Percentiles rank a stretch among this genome's conserved stretches.
phyloP scores from a whole-genome alignment of 2,113 vertebrate species.

The Mesembrinibis cayennensis region DNA sequence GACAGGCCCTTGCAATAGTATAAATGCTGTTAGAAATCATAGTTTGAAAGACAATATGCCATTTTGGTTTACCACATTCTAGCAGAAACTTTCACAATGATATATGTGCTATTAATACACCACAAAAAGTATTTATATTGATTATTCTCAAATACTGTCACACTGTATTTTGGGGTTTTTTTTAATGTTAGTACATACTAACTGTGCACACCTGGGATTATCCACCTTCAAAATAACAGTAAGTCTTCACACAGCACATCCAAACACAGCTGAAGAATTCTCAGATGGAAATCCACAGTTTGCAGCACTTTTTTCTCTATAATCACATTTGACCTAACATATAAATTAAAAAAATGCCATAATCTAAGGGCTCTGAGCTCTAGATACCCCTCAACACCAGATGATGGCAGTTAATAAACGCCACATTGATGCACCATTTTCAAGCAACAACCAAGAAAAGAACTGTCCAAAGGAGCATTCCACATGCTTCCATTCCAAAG shows the following conservation, averaged over 20 bases:
- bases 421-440: background rate
- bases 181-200: background rate
- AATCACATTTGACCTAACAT: background rate
- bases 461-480: background rate
- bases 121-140: background rate
- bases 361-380: background rate
- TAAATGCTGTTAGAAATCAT: background rate
- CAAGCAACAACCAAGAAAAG: background rate
- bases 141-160: background rate
- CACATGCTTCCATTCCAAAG: background rate
- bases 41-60: background rate
- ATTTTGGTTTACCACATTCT: background rate
- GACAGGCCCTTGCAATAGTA: background rate
- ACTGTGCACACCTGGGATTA: background rate
- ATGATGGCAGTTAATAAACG: background rate
- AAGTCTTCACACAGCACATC: background rate
- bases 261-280: background rate
- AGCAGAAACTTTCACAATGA: background rate
- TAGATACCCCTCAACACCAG: background rate
- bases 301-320: background rate
- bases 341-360: background rate
- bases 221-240: background rate
- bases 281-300: background rate
- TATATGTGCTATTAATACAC: background rate
- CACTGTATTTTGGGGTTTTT: rapidly evolving